These are phyloP conservation scores for Spisula solida DNA, from an alignment of 2,888 invertebrate species.

Conservation along the genomic window DNA sequence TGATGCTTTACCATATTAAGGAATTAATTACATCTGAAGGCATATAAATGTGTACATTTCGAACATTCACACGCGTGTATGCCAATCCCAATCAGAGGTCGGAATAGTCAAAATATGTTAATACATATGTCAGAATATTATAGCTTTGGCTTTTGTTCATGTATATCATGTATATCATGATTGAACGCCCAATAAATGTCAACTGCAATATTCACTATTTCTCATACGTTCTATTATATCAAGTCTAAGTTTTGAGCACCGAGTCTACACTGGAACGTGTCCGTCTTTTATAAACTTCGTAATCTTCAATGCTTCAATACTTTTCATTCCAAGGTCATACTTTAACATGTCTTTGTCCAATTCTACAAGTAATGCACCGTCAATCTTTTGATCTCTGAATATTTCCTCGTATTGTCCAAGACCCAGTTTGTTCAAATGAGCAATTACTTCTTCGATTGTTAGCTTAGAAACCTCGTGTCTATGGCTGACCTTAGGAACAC, in stretches of 20 bases:
- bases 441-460: conserved; percentile 65
- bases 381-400: conserved; percentile 68
- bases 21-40: too few species aligned
- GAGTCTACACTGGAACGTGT: conserved; percentile 61
- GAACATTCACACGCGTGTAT: too few species aligned
- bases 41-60: too few species aligned
- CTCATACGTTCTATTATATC: too few species aligned
- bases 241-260: neutral
- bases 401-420: conserved; percentile 66
- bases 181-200: too few species aligned
- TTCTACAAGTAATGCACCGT: conserved; percentile 66
- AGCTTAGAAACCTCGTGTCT: conserved; percentile 60
- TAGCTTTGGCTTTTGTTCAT: too few species aligned
- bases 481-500: conserved; percentile 11
- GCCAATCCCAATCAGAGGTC: too few species aligned
- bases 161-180: too few species aligned
- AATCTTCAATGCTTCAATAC: conserved; percentile 69
- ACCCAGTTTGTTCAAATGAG: conserved; percentile 67
- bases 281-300: conserved; percentile 71
- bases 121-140: too few species aligned
- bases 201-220: too few species aligned
- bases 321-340: conserved; percentile 67
- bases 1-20: too few species aligned
- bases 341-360: conserved; percentile 61
- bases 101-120: too few species aligned